These are phyloP conservation scores for Synergus laeviventris DNA, from an alignment of 2,888 invertebrate genomes.

Conservation along the genomic window DNA sequence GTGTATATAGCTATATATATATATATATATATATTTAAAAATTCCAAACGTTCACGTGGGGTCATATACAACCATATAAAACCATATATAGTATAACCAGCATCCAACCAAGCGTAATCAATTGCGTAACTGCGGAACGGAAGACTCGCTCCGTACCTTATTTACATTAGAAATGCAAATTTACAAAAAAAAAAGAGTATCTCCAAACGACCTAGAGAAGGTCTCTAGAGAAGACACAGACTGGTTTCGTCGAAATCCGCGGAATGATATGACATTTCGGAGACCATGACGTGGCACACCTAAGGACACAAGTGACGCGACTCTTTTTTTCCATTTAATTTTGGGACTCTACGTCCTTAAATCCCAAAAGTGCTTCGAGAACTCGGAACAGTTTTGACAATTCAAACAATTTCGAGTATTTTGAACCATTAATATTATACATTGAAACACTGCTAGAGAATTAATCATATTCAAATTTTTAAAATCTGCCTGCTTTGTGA, in stretches of 20 bases:
- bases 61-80: neutral
- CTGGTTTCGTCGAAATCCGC: neutral
- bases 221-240: slow-evolving; percentile 28
- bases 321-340: neutral
- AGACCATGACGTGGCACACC: neutral
- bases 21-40: neutral
- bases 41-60: neutral
- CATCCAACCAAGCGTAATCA: neutral
- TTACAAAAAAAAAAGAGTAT: neutral
- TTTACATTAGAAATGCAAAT: slow-evolving; percentile 3
- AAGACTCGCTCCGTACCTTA: neutral
- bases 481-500: too few species aligned
- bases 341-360: neutral
- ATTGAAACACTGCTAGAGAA: too few species aligned
- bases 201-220: slow-evolving; percentile 50
- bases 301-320: neutral
- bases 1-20: too few species aligned
- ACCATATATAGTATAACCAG: neutral
- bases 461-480: too few species aligned
- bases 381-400: neutral
- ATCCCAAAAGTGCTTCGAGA: neutral
- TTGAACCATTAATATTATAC: too few species aligned
- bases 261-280: neutral
- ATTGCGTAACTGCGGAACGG: neutral
- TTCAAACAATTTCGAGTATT: neutral